phyloP scores from a whole-genome alignment of 2,888 invertebrate species.

The Microdon myrmicae region DNA sequence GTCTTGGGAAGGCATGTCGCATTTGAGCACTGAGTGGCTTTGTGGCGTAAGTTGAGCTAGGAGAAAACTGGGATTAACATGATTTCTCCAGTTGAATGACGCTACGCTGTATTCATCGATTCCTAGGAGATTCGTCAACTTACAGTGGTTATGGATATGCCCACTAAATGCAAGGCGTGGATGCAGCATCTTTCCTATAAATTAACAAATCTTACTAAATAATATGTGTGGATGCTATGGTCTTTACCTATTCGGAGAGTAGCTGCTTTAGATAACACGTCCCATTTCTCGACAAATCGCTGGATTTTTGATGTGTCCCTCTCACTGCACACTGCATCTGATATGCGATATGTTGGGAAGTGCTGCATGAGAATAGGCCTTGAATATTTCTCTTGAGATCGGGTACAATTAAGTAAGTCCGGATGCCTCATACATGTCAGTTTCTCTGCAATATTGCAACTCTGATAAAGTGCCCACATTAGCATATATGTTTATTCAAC shows the following conservation, averaged over 20 bases:
- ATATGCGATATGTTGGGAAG: constrained; percentile 90
- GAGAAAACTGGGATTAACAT: constrained; percentile 88
- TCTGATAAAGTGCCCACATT: neutral
- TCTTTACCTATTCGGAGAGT: constrained; percentile 74
- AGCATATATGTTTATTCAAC: constrained; percentile 2
- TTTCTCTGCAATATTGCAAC: constrained; percentile 48
- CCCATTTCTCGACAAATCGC: constrained; percentile 84
- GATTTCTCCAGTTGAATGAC: constrained; percentile 97
- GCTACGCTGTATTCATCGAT: constrained; percentile 84
- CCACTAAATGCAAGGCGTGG: constrained; percentile 88
- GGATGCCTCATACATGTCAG: constrained; percentile 54
- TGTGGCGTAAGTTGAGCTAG: constrained; percentile 80
- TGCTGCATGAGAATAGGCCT: constrained; percentile 89
- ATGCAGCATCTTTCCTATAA: constrained; percentile 71
- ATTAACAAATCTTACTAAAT: constrained; percentile 68
- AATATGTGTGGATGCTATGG: neutral
- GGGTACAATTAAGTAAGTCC: constrained; percentile 57
- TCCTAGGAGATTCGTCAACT: constrained; percentile 69
- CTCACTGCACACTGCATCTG: constrained; percentile 85
- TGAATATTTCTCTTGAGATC: constrained; percentile 72
- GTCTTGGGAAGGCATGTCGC: constrained; percentile 75
- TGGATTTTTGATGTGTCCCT: constrained; percentile 80
- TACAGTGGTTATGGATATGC: constrained; percentile 94
- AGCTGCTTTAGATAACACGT: constrained; percentile 88
- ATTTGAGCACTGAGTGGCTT: constrained; percentile 79